These are phyloP conservation scores for Ganaspis brasiliensis DNA, from an alignment of 2,888 invertebrate species.

Conservation along the genomic window DNA sequence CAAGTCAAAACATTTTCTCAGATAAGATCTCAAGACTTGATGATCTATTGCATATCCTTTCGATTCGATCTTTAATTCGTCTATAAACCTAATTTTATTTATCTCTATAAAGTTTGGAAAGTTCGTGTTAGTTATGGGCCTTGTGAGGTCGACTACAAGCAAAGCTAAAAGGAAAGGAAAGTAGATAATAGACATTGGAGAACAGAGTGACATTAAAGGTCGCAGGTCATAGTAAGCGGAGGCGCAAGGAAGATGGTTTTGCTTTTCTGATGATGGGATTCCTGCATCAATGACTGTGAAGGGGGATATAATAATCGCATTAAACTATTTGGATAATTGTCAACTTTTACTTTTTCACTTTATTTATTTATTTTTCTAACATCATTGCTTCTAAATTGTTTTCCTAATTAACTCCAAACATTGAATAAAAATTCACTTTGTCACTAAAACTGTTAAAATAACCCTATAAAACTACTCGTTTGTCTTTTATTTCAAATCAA, in stretches of 20 bases:
- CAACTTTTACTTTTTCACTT: conserved; percentile 2
- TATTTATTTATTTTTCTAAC: not conserved
- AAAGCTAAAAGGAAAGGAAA: conserved; percentile 7
- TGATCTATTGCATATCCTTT: no score
- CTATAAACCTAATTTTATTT: no score
- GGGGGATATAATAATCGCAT: not conserved
- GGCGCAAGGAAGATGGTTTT: not conserved
- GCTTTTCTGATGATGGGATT: not conserved
- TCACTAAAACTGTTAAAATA: no score
- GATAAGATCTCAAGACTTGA: no score
- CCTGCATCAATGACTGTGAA: not conserved
- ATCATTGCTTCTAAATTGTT: not conserved
- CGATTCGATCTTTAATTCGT: no score
- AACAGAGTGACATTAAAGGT: conserved; percentile 15
- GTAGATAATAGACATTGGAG: conserved; percentile 17
- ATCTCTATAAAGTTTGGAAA: not conserved
- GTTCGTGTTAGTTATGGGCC: conserved; percentile 6
- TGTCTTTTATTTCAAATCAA: no score
- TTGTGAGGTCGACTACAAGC: not conserved
- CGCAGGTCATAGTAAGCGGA: conserved; percentile 10
- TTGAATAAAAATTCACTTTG: no score
- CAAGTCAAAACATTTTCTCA: no score
- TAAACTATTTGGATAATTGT: conserved; percentile 12
- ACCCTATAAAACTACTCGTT: no score
- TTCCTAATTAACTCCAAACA: not conserved